A percentile compares a stretch with the other conserved stretches of the same genome.
Conservation (phyloP, 2,888 invertebrate genomes). For the Eugnorisma glareosa region DNA sequence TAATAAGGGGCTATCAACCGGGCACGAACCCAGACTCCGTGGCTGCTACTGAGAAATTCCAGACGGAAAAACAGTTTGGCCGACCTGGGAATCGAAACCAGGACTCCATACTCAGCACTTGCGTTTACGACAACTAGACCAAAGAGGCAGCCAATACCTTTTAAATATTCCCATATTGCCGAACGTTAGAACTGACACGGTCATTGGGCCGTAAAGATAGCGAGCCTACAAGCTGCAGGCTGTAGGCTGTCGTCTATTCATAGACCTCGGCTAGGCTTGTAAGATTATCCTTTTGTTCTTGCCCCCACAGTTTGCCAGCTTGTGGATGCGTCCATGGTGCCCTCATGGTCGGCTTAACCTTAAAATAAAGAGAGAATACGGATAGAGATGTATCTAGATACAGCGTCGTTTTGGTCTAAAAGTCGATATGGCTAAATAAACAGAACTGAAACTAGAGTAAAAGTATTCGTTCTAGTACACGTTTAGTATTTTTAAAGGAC, state of each 20-base stretch:
- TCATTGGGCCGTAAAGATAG: slow-evolving; percentile 63
- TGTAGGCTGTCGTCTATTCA: slow-evolving; percentile 38
- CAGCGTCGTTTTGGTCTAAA: not conserved
- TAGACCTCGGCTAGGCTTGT: slow-evolving; percentile 30
- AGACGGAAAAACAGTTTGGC: too few relatives aligned
- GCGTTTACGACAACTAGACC: too few relatives aligned
- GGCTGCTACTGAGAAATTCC: too few relatives aligned
- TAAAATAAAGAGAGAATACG: not conserved
- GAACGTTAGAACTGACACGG: slow-evolving; percentile 8
- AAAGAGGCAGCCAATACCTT: too few relatives aligned
- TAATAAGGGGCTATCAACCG: too few relatives aligned
- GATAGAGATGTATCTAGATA: not conserved
- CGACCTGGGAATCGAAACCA: too few relatives aligned
- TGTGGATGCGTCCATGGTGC: not conserved
- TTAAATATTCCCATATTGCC: not conserved
- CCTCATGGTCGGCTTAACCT: not conserved
- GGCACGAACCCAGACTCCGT: too few relatives aligned
- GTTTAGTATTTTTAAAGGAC: not conserved
- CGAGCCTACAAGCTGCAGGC: not conserved
- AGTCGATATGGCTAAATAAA: not conserved
- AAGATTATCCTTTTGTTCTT: slow-evolving; percentile 66
- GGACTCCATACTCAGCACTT: too few relatives aligned
- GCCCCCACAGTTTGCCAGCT: slow-evolving; percentile 1
- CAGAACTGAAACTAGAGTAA: not conserved
- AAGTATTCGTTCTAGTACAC: not conserved